Evolutionary conservation across 2,888 invertebrate genomes (phyloP).

Genomic region (Candidula unifasciata): DNA sequence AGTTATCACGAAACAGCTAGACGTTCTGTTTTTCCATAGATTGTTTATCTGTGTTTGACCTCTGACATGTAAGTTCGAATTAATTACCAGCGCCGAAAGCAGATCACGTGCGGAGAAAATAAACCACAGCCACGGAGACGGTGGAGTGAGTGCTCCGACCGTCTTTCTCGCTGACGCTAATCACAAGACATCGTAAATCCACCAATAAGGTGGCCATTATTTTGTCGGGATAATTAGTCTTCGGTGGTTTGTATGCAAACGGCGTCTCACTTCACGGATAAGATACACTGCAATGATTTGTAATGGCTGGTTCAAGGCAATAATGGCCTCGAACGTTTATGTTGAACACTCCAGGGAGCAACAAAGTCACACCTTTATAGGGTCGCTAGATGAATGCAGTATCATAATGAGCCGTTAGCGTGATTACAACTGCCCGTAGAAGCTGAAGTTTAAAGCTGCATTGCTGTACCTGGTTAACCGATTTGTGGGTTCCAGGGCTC

Average conservation of each 20-base stretch:
- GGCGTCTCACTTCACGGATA: constrained; percentile 6
- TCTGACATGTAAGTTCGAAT: constrained; percentile 36
- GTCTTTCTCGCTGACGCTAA: constrained; percentile 7
- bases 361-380: neutral
- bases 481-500: too few relatives aligned
- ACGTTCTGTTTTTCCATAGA: neutral
- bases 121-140: constrained; percentile 37
- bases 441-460: too few relatives aligned
- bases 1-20: neutral
- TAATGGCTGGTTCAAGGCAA: neutral
- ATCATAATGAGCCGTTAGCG: neutral
- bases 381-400: neutral
- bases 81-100: constrained; percentile 39
- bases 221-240: constrained; percentile 37
- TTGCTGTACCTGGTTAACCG: too few relatives aligned
- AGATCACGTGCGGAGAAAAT: constrained; percentile 41
- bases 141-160: constrained; percentile 4
- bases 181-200: constrained; percentile 32
- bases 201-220: constrained; percentile 41
- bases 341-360: neutral
- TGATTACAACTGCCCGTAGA: too few relatives aligned
- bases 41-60: constrained; percentile 44
- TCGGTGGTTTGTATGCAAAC: constrained; percentile 9
- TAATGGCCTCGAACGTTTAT: neutral
- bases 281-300: constrained; percentile 1